phyloP scores from a whole-genome alignment of 64 coral and sea anemone genomes.

The Astreopora myriophthalma region DNA sequence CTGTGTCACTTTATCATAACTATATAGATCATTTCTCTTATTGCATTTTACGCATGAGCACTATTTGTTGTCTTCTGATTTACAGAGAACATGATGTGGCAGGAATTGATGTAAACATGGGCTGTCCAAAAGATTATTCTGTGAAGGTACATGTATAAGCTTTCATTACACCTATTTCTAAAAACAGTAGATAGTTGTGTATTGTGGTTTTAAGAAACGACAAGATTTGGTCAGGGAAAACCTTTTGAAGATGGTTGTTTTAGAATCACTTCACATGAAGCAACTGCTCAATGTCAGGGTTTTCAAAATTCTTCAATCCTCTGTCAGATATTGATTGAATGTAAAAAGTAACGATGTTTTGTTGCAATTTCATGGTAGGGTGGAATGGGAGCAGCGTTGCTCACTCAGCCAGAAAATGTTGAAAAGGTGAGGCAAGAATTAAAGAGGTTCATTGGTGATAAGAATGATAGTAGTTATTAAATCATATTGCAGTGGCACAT shows the following conservation, averaged over 20 bases:
- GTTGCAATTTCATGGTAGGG: conserved; percentile 64
- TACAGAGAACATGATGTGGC: conserved; percentile 88
- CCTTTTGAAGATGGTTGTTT: too few relatives aligned
- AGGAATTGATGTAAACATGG: conserved; percentile 99
- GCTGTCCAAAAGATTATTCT: conserved; percentile 99
- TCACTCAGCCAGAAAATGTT: conserved; percentile 92
- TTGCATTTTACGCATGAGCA: background rate
- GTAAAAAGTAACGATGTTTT: background rate
- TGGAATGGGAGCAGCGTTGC: conserved; percentile 92
- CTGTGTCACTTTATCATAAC: too few relatives aligned
- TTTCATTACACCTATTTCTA: background rate
- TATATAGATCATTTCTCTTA: too few relatives aligned
- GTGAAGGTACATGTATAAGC: conserved; percentile 69
- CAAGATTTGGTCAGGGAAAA: too few relatives aligned
- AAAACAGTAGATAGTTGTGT: too few relatives aligned
- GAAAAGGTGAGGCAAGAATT: conserved; percentile 55
- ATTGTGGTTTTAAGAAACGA: too few relatives aligned
- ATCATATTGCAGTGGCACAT: too few relatives aligned
- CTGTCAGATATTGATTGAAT: too few relatives aligned
- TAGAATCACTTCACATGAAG: too few relatives aligned
- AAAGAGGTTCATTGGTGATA: background rate
- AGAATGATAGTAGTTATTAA: too few relatives aligned
- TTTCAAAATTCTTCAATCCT: too few relatives aligned
- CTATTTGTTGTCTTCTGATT: background rate
- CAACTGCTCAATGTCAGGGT: too few relatives aligned